Evolutionary conservation across 92 coral and sea anemone species (phyloP), one percentile per base, ranked within the genome.

Genomic region (Porites evermanni): DNA sequence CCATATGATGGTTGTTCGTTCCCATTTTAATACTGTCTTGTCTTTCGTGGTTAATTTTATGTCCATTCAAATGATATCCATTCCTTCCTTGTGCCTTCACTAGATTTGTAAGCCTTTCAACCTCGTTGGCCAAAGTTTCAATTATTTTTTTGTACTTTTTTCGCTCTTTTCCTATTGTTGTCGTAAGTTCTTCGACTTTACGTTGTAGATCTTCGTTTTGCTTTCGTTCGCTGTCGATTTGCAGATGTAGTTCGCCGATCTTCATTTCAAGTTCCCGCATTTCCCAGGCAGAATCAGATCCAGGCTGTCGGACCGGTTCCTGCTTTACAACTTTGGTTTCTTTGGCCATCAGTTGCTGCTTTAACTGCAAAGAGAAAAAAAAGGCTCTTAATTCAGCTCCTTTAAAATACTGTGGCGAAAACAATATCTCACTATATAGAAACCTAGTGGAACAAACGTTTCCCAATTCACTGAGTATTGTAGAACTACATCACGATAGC

Each of bases 141-240:
- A 94, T 89, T 14, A 94, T 91, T 71, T 94, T 93, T 54, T 90
- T 91, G 67, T 95, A 93, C 74, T 91, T 93, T 74, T 90, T 90
- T n/a, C 98, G 77, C 52, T 94, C 98, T 74, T 94, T 93, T 44
- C 81, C 66, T 12, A 93, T 87, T 12, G 88, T 88, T 26, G 96
- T 77, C 26, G 89, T 88, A 53, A 94, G 78, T 67, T 85, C 88
- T 76, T 94, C 92, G 75, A 97, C 80, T 77, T 93, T 92, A 12
- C 81, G 83, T 79, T 95, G 94, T 23, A 97, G 88, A 67, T 86
- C 92, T 72, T 85, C 88, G 64, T 95, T 94, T 75, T 91, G 89
- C 26, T 90, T 68, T 56, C 95, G 87, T 83, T 97, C 99, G 70
- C 82, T 81, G 56, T 77, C 86, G 73, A 97, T 87, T 74, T 93